phyloP scores from a whole-genome alignment of 1,140 invertebrate species.

The Dinoponera quadriceps region DNA sequence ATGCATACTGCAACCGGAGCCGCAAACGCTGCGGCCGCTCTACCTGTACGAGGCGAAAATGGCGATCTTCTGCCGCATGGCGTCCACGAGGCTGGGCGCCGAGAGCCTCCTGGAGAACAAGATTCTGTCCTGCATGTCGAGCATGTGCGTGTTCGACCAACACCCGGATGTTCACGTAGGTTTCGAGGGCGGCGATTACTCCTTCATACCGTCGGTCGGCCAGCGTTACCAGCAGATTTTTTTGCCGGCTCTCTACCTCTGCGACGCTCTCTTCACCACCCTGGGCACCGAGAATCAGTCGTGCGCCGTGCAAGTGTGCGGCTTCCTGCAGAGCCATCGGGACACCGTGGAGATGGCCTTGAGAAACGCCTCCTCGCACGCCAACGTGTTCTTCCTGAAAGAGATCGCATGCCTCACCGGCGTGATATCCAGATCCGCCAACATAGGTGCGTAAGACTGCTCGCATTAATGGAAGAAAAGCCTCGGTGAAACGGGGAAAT shows the following conservation, averaged over 20 bases:
- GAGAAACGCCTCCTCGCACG: slow-evolving; percentile 88
- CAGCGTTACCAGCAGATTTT: slow-evolving; percentile 93
- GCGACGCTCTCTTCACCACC: slow-evolving; percentile 92
- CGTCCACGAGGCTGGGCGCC: slow-evolving; percentile 90
- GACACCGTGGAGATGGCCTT: slow-evolving; percentile 93
- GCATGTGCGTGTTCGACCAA: slow-evolving; percentile 91
- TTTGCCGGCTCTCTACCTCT: slow-evolving; percentile 92
- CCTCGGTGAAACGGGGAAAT: too few species aligned
- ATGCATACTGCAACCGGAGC: slow-evolving; percentile 89
- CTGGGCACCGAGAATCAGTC: slow-evolving; percentile 93
- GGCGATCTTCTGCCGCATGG: slow-evolving; percentile 92
- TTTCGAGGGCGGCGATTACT: slow-evolving; percentile 80
- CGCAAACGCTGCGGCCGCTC: slow-evolving; percentile 90
- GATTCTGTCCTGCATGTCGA: slow-evolving; percentile 90
- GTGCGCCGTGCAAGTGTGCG: slow-evolving; percentile 91
- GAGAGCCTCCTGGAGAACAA: slow-evolving; percentile 91
- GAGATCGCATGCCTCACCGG: slow-evolving; percentile 92
- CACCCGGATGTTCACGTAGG: slow-evolving; percentile 89
- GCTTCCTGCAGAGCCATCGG: slow-evolving; percentile 92
- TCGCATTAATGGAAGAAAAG: too few species aligned
- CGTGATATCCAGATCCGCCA: slow-evolving; percentile 91
- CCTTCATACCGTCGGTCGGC: slow-evolving; percentile 88
- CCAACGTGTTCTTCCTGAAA: slow-evolving; percentile 87
- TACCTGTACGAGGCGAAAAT: slow-evolving; percentile 96
- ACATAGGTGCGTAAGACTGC: slow-evolving; percentile 87